Evolutionary conservation across 2,797 vertebrate species (phyloP), one percentile per base, ranked within the genome.

Genomic region (Enteromius radiatus): DNA sequence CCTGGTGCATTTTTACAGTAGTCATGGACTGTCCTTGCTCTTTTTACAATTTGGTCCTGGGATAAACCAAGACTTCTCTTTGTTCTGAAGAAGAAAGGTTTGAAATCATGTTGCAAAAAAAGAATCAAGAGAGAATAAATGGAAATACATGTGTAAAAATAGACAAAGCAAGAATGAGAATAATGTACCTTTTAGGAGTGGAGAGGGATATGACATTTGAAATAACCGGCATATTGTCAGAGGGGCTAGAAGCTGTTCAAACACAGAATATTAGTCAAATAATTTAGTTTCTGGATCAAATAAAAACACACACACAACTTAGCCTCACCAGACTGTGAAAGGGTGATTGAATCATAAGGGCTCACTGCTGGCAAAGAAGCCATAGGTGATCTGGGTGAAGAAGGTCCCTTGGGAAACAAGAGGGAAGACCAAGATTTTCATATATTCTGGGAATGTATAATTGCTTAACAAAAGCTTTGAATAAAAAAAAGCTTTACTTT

Each of bases 41-140:
- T 94, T 91, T 98, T 98, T 9, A 82, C 76, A 17, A 91, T 87
- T 59, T 78, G 78, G 10, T 90, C 88, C 8, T 91, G 68, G 9
- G 82, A 82, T 80, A 61, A 3, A 63, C 86, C 19, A 9, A 85
- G 52, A 73, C 23, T 84, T 85, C 96, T 93, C 89, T 96, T 97
- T 10, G 85, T 63, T 45, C 96, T 97, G 82, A 5, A 81, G 76
- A 78, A 56, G 36, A 56, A 26, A 76, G 47, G 47, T 31, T 23
- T 2, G 3, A 88, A 36, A 87, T 31, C 78, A 79, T 74, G 5
- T 3, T 78, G 52, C 52, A n/a, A 15, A 80, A 33, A 47, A 14
- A 23, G 4, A 23, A 31, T 14, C 5, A 59, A 15, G 47, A 69
- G 26, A 49, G 28, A n/a, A 26, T 19, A 12, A 52, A 19, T 7